Conservation (phyloP, 2,888 invertebrate genomes). For the Alsophila aescularia region DNA sequence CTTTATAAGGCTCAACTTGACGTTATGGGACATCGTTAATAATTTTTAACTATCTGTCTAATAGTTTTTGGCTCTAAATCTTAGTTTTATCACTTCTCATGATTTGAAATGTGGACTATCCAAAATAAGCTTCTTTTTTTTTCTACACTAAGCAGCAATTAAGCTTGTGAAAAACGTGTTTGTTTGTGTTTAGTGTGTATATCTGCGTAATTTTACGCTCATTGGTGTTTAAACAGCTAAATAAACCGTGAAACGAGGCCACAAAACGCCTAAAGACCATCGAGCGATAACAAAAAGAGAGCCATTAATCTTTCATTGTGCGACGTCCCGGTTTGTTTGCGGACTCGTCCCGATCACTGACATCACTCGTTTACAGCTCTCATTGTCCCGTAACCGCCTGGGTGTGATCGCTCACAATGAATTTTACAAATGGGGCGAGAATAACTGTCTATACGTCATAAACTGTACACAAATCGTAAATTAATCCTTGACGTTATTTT, state of each 20-base stretch:
- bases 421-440: conserved; percentile 71
- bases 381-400: conserved; percentile 76
- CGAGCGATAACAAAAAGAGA: conserved; percentile 75
- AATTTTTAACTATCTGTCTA: conserved; percentile 64
- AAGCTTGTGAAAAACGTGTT: conserved; percentile 40
- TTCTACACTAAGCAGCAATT: conserved; percentile 28
- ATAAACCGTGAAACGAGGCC: conserved; percentile 80
- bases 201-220: conserved; percentile 69
- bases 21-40: conserved; percentile 68
- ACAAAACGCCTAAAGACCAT: conserved; percentile 79
- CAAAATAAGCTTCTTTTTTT: conserved; percentile 32
- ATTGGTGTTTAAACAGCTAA: conserved; percentile 75
- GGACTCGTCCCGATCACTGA: conserved; percentile 70
- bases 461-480: conserved; percentile 74
- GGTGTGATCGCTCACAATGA: conserved; percentile 78
- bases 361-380: conserved; percentile 66
- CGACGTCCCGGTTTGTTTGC: conserved; percentile 75
- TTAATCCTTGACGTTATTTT: conserved; percentile 42
- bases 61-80: conserved; percentile 56
- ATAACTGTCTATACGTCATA: conserved; percentile 73
- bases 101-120: conserved; percentile 28
- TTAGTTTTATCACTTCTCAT: conserved; percentile 43
- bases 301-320: conserved; percentile 82
- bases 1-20: conserved; percentile 65
- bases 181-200: conserved; percentile 56